Base-by-base conservation (phyloP, 1,140 invertebrate genomes). In the Anoplophora glabripennis region DNA sequence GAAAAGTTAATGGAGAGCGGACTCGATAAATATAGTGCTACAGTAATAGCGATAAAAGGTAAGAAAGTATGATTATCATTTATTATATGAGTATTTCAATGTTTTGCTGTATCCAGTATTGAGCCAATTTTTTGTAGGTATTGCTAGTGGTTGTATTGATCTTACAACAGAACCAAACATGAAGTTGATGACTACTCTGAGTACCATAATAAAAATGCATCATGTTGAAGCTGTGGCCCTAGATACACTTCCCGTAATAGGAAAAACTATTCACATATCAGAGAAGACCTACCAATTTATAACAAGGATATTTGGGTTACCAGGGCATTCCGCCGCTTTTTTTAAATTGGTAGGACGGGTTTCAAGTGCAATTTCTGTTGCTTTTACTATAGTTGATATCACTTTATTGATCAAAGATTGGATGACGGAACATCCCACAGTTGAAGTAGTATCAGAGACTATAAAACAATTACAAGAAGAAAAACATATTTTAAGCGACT, bases 281-380 rank as follows among this genome's bases (percentile, higher is more conserved):
- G 63, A 64, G 36, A 64, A 64, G 36, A 60, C 47, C 21, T 64
- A 60, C 40, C 63, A 64, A 42, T 64, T 64, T 44, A 40, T 64
- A 21, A 60, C 60, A 21, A 61, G 53, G 18, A 47, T 64, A 37
- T 52, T 64, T 44, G 63, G 63, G 44, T 46, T 64, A 14, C 57
- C 63, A n/a, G 62, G 62, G 36, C 37, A 52, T 11, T 45, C 38
- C 37, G 37, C 34, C 14, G 8, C 44, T 4, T 18, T 46, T 7
- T 47, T 47, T 17, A 56, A 63, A 33, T 47, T 49, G 3, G 55
- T 59, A 21, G 61, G 56, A 1, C 59, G 58, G 47, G 56, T 63
- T 41, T 64, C 63, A 0, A 54, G 63, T 28, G 45, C 57, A 3
- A 45, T 64, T 28, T 53, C 63, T 34, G 44, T 64, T 10, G 63